Evolutionary conservation across 2,113 vertebrate genomes (phyloP).

Genomic region (Apodemus speciosus): DNA sequence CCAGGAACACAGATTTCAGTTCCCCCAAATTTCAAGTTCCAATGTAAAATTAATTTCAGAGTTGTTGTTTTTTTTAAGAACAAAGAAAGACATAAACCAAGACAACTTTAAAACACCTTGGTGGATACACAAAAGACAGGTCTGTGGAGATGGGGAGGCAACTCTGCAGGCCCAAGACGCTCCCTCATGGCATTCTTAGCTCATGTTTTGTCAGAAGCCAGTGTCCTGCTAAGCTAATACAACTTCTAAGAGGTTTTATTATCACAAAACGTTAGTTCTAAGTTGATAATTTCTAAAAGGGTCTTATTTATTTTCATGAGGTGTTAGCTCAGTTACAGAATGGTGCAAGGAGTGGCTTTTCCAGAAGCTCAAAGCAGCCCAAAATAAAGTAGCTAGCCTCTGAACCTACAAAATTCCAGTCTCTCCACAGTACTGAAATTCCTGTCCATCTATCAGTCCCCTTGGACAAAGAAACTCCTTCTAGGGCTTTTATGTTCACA

Average conservation of each 20-base stretch:
- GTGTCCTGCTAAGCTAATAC: neutral
- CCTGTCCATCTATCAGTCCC: neutral
- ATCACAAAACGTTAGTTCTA: neutral
- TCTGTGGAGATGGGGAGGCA: neutral
- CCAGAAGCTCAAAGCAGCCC: neutral
- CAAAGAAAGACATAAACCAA: neutral
- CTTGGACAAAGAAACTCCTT: neutral
- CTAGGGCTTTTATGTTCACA: neutral
- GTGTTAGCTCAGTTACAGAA: neutral
- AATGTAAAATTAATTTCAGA: neutral
- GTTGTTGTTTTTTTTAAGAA: neutral
- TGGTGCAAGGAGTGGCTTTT: neutral
- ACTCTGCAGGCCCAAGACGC: too few species aligned
- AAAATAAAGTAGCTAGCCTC: too few species aligned
- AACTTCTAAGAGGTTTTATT: neutral
- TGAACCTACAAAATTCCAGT: neutral
- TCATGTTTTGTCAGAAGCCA: neutral
- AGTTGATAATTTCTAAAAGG: neutral
- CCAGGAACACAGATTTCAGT: neutral
- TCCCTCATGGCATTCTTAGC: neutral
- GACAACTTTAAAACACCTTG: neutral
- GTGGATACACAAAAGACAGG: neutral
- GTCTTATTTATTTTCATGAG: neutral
- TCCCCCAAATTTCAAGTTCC: neutral
- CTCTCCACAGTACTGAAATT: neutral